phyloP scores from a whole-genome alignment of 1,140 invertebrate species.

The Penaeus chinensis region DNA sequence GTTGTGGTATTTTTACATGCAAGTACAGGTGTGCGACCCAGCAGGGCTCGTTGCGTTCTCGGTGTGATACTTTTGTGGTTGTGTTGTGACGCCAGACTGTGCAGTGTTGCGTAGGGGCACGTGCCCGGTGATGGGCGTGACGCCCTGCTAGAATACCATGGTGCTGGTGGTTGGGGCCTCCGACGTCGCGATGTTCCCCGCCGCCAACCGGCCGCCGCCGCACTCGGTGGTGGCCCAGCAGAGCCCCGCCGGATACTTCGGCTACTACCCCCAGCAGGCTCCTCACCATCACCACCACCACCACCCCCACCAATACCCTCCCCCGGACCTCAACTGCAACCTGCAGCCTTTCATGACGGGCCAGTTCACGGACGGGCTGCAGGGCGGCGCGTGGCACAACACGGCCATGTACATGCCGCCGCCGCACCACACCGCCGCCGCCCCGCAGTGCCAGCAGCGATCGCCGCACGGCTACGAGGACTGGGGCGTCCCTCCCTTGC shows the following conservation, averaged over 20 bases:
- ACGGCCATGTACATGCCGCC: slow-evolving; percentile 36
- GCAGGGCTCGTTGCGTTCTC: no score
- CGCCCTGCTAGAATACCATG: slow-evolving; percentile 31
- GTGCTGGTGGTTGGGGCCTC: slow-evolving; percentile 33
- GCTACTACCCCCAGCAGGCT: slow-evolving; percentile 39
- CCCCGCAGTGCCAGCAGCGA: slow-evolving; percentile 33
- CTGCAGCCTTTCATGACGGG: slow-evolving; percentile 47
- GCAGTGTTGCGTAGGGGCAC: not conserved
- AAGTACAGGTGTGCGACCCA: no score
- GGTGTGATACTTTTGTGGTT: no score
- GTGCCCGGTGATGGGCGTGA: slow-evolving; percentile 18
- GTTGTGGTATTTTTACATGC: no score
- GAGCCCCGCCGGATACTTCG: slow-evolving; percentile 40
- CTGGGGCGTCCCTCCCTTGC: slow-evolving; percentile 28
- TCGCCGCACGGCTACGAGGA: slow-evolving; percentile 40
- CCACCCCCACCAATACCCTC: slow-evolving; percentile 46
- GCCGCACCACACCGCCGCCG: slow-evolving; percentile 36
- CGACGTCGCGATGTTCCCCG: slow-evolving; percentile 42
- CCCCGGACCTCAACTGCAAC: slow-evolving; percentile 50
- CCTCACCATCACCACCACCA: slow-evolving; percentile 24
- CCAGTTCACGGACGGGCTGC: slow-evolving; percentile 33
- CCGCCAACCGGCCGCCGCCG: slow-evolving; percentile 46
- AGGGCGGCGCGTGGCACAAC: slow-evolving; percentile 44
- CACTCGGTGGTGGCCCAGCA: slow-evolving; percentile 39
- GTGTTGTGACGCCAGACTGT: not conserved